Conservation (phyloP, 2,888 invertebrate species). For the Protophormia terraenovae region DNA sequence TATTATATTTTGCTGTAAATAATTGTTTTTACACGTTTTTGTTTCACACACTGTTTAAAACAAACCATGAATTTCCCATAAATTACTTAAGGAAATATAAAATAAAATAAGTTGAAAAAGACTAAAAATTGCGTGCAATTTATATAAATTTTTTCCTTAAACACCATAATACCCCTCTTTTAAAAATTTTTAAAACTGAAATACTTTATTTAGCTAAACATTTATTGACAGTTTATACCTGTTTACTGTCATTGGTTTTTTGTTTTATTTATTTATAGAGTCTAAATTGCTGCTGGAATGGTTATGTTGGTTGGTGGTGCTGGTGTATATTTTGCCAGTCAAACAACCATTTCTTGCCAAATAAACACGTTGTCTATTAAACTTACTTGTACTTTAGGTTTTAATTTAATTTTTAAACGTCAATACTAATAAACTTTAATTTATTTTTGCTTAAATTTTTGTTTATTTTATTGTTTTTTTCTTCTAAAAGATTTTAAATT, state of each 20-base stretch:
- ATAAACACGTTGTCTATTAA: background rate
- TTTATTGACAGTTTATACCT: conserved; percentile 58
- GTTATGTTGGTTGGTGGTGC: too few relatives aligned
- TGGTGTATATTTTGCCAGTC: too few relatives aligned
- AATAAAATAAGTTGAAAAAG: background rate
- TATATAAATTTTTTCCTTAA: background rate
- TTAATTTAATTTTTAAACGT: background rate
- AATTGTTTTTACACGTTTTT: conserved; percentile 14
- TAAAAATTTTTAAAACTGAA: background rate
- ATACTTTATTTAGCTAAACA: conserved; percentile 29
- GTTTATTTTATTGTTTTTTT: background rate
- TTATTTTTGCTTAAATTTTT: background rate
- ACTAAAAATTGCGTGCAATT: conserved; percentile 24
- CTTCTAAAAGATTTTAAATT: background rate
- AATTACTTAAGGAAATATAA: conserved; percentile 28
- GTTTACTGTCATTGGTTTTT: conserved; percentile 53
- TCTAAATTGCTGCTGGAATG: background rate
- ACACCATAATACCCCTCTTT: background rate
- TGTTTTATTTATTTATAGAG: conserved; percentile 6
- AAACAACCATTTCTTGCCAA: background rate
- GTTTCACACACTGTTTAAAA: background rate
- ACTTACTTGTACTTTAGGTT: background rate
- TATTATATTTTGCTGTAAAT: conserved; percentile 7
- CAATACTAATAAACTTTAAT: background rate
- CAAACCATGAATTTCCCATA: conserved; percentile 26